A percentile compares a stretch with the other conserved stretches of the same genome.
Conservation (phyloP, 2,888 invertebrate species). For the Cosmopolites sordidus region DNA sequence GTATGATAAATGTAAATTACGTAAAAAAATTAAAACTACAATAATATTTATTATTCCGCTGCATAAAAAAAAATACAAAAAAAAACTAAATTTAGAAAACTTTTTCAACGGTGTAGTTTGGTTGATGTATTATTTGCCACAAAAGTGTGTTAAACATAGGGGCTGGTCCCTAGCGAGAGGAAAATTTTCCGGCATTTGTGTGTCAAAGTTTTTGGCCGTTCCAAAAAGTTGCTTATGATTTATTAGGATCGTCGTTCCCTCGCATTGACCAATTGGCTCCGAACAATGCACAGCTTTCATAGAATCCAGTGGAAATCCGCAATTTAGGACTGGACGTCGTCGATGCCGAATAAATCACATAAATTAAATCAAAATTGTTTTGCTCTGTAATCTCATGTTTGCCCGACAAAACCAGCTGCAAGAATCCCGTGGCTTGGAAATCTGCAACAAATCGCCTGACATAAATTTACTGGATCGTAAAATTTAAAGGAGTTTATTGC, state of each 20-base stretch:
- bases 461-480: slow-evolving; percentile 3
- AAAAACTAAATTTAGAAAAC: too few relatives aligned
- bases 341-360: not conserved
- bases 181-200: too few relatives aligned
- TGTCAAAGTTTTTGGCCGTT: not conserved
- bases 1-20: too few relatives aligned
- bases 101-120: too few relatives aligned
- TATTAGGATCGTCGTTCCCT: not conserved
- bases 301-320: not conserved
- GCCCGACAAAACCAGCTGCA: not conserved
- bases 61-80: too few relatives aligned
- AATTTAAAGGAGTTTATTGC: slow-evolving; percentile 14
- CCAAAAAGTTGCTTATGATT: not conserved
- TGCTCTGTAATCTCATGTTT: not conserved
- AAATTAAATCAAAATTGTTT: slow-evolving; percentile 1
- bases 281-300: not conserved
- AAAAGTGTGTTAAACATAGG: too few relatives aligned
- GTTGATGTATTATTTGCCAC: too few relatives aligned
- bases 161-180: too few relatives aligned
- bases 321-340: not conserved
- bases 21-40: too few relatives aligned
- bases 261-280: not conserved
- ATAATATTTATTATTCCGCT: too few relatives aligned
- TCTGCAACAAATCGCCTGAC: slow-evolving; percentile 12
- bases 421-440: slow-evolving; percentile 1